Evolutionary conservation across 2,113 vertebrate species (phyloP).

Genomic region (Protobothrops flavoviridis): DNA sequence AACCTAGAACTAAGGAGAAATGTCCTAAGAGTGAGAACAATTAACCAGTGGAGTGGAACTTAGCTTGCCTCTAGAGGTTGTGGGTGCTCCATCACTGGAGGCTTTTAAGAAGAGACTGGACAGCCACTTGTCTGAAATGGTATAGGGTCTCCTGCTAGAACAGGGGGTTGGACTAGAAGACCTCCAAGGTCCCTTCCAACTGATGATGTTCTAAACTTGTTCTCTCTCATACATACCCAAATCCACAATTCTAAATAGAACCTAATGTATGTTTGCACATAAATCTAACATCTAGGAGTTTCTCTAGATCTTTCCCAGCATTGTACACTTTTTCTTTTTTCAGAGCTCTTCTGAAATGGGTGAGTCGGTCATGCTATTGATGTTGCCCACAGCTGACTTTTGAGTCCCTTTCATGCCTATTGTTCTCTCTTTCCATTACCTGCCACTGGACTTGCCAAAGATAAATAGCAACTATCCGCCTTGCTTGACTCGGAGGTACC

Average conservation of each 20-base stretch:
- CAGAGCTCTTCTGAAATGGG: neutral
- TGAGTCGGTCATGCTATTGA: neutral
- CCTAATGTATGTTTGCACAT: neutral
- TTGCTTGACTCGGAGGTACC: neutral
- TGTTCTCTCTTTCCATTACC: neutral
- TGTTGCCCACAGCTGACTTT: conserved; percentile 4
- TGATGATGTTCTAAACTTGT: neutral
- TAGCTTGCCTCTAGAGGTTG: too few relatives aligned
- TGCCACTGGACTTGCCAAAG: neutral
- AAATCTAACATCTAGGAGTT: neutral
- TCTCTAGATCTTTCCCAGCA: neutral
- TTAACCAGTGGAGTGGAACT: neutral
- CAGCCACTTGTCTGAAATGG: neutral
- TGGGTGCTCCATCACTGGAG: too few relatives aligned
- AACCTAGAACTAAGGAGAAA: neutral
- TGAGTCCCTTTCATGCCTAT: neutral
- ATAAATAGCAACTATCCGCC: neutral
- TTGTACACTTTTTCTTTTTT: neutral
- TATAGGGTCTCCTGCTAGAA: neutral
- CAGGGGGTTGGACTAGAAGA: neutral
- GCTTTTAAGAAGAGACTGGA: neutral
- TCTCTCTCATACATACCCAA: neutral
- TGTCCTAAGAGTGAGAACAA: neutral
- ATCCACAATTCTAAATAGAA: neutral
- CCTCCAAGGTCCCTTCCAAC: neutral